Conservation (phyloP, 2,888 invertebrate species). For the Polietes domitor region DNA sequence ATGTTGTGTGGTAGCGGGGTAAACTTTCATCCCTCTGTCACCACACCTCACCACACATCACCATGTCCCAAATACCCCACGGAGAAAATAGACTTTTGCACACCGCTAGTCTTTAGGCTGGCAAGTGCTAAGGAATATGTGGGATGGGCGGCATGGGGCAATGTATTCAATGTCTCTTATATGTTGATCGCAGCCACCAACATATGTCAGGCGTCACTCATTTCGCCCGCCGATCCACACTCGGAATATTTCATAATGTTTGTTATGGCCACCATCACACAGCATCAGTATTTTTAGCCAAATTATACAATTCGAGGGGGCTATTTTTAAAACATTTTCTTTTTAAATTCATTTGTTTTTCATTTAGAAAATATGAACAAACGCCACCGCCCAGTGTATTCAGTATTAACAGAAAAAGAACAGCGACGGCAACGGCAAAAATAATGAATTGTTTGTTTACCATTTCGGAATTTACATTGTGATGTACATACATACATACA, state of each 20-base stretch:
- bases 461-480: conserved; percentile 16
- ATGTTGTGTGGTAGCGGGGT: conserved; percentile 36
- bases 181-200: conserved; percentile 20
- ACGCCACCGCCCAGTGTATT: neutral
- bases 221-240: conserved; percentile 32
- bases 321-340: conserved; percentile 37
- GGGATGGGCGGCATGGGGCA: neutral
- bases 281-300: conserved; percentile 49
- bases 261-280: conserved; percentile 30
- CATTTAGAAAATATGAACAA: neutral
- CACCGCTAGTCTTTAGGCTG: neutral
- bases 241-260: conserved; percentile 61
- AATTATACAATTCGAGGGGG: conserved; percentile 55
- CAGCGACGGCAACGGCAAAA: neutral
- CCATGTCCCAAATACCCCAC: neutral
- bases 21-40: neutral
- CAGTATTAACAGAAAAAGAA: too few relatives aligned
- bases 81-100: conserved; percentile 34
- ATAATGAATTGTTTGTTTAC: conserved; percentile 19
- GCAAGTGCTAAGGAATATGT: neutral
- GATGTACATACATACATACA: conserved; percentile 20
- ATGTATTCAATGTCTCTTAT: conserved; percentile 33
- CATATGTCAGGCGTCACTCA: conserved; percentile 64
- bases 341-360: conserved; percentile 10
- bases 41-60: neutral